Evolutionary conservation across 2,113 vertebrate genomes (phyloP).

Genomic region (Hystrix brachyura): DNA sequence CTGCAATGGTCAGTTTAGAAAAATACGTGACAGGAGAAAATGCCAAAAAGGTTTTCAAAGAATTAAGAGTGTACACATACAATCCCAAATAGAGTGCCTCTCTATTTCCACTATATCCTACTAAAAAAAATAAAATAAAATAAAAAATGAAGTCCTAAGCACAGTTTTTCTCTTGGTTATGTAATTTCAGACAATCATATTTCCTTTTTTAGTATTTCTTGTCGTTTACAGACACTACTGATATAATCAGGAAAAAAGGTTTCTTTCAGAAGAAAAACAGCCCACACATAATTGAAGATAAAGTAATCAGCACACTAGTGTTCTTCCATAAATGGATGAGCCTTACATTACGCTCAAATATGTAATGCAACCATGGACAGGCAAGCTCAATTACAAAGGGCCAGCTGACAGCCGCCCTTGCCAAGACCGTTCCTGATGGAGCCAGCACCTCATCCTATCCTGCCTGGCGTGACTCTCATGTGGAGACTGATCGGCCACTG

Average conservation of each 20-base stretch:
- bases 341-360: not conserved
- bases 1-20: not conserved
- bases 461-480: accelerated
- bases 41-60: not conserved
- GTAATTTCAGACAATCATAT: not conserved
- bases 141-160: not conserved
- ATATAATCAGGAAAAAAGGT: not conserved
- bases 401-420: not conserved
- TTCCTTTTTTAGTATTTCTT: not conserved
- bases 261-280: not conserved
- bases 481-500: too few relatives aligned
- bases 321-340: not conserved
- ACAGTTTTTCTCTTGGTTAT: not conserved
- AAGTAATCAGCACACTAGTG: not conserved
- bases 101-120: not conserved
- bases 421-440: too few relatives aligned
- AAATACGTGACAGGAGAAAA: not conserved
- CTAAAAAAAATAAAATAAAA: not conserved
- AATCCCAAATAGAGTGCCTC: not conserved
- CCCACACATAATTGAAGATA: not conserved
- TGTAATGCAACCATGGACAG: not conserved
- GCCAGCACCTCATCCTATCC: not conserved
- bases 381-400: accelerated
- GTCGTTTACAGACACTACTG: not conserved
- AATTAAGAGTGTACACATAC: not conserved